Evolutionary conservation across 2,113 vertebrate species (phyloP), one percentile per base, ranked within the genome.

Genomic region (Callorhinus ursinus): DNA sequence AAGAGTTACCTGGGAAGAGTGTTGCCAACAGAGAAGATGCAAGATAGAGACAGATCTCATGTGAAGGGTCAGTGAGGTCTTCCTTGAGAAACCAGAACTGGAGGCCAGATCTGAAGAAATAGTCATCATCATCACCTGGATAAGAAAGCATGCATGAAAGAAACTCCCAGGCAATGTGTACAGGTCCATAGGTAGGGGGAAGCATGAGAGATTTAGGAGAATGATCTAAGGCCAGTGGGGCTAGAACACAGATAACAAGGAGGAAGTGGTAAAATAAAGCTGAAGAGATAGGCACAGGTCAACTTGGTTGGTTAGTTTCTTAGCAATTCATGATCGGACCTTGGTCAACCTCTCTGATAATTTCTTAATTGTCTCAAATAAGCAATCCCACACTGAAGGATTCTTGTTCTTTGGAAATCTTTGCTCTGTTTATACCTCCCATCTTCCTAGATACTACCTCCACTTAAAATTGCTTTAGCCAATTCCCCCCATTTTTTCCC

Each of bases 111-210:
- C 9, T 69, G 59, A 67, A 28, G 31, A 15, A 67, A 12, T 1
- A 36, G 3, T 0, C 22, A 21, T 33, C 33, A 21, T 39, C 22
- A 71, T 49, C 11, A 0, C n/a, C 19, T 51, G 1, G 16, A 13
- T 46, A 18, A 42, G 53, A 51, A 85, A 46, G 10, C 1, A 36
- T 42, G 9, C 14, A 0, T n/a, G 28, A 67, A 46, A 82, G 11
- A 59, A 85, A 12, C 0, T 93, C 22, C 12, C 10, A 61, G 59
- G 21, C 42, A 69, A 6, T 19, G 16, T 36, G 14, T 28, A 83
- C 39, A 87, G 14, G 69, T 67, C 57, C 67, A 49, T 63, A 55
- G 26, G 2, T 13, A 31, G 4, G 12, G 22, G 21, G 1, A 8
- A 55, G 0, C 13, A 21, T 22, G 33, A 36, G 63, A 51, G 19